These are phyloP conservation scores for Diorhabda carinulata DNA, from an alignment of 1,140 invertebrate genomes.

Conservation along the genomic window DNA sequence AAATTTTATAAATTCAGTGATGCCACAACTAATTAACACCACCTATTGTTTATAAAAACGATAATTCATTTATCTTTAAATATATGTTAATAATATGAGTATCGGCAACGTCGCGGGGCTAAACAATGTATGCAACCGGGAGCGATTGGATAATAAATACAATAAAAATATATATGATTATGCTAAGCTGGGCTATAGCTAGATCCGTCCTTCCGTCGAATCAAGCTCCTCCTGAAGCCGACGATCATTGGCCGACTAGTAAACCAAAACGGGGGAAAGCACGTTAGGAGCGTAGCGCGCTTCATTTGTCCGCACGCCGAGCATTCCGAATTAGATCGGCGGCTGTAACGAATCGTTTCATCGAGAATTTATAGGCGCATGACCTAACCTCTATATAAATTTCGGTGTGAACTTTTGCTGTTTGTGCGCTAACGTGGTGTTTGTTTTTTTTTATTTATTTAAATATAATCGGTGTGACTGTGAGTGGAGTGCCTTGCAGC, in stretches of 20 bases:
- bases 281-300: constrained; percentile 17
- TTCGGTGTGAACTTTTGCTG: constrained; percentile 9
- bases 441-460: constrained; percentile 11
- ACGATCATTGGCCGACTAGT: constrained; percentile 29
- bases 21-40: too few species aligned
- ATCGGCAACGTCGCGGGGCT: constrained; percentile 15
- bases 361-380: constrained; percentile 17
- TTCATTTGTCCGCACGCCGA: constrained; percentile 5
- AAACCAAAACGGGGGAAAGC: constrained; percentile 13
- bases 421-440: constrained; percentile 10
- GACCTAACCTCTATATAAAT: constrained; percentile 16
- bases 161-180: constrained; percentile 47
- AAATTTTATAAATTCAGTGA: too few species aligned
- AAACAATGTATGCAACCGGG: constrained; percentile 36
- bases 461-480: constrained; percentile 25
- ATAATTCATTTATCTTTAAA: too few species aligned
- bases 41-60: too few species aligned
- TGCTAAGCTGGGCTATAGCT: constrained; percentile 26
- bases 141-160: constrained; percentile 45
- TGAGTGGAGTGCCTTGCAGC: constrained; percentile 41
- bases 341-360: constrained; percentile 12
- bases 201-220: constrained; percentile 40
- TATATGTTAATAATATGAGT: background rate
- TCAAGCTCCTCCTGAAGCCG: constrained; percentile 40
- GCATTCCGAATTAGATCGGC: background rate